phyloP scores from a whole-genome alignment of 2,113 vertebrate species.

The Saimiri boliviensis region DNA sequence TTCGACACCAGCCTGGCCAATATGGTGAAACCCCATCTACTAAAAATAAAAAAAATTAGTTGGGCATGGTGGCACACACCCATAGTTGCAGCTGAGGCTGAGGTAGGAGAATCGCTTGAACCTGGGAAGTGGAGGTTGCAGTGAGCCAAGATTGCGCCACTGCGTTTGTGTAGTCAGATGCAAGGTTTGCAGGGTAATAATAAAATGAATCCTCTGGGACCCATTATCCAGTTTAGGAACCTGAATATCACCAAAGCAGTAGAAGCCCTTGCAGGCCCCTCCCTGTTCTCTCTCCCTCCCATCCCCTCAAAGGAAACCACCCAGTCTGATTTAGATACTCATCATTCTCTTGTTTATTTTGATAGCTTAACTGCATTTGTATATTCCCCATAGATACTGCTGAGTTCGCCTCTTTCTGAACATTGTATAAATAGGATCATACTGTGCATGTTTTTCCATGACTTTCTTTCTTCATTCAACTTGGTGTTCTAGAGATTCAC shows the following conservation, averaged over 20 bases:
- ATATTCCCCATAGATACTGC: background rate
- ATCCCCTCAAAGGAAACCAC: background rate
- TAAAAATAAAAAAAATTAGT: too few relatives aligned
- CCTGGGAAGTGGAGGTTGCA: too few relatives aligned
- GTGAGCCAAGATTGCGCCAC: too few relatives aligned
- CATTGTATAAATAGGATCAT: background rate
- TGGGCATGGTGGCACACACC: too few relatives aligned
- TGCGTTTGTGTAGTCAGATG: background rate
- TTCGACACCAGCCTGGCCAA: too few relatives aligned
- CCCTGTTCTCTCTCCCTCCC: background rate
- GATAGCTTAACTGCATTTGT: background rate
- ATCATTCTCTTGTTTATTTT: background rate
- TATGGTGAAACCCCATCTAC: too few relatives aligned
- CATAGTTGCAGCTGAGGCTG: too few relatives aligned
- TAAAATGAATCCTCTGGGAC: background rate
- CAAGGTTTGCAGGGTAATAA: background rate
- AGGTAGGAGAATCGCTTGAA: too few relatives aligned
- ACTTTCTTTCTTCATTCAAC: background rate
- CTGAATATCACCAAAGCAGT: background rate
- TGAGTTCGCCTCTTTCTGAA: background rate
- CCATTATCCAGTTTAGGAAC: background rate
- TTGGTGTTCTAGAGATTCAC: background rate
- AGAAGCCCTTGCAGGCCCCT: background rate
- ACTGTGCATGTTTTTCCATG: background rate
- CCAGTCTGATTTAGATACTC: background rate